phyloP scores from a whole-genome alignment of 2,888 invertebrate genomes.

The Lepidocyrtinus sp. region DNA sequence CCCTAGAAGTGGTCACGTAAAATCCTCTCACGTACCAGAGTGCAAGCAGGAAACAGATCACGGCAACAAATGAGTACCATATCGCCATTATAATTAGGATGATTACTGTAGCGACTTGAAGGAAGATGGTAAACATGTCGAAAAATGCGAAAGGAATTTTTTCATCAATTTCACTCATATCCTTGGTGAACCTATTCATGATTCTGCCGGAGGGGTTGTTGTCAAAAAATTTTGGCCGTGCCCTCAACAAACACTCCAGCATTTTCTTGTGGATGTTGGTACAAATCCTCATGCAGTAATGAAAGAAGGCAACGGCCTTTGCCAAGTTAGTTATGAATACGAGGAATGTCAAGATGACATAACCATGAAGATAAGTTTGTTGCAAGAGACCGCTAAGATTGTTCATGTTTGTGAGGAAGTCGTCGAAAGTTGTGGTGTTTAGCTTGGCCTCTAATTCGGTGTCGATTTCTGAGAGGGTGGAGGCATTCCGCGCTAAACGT shows the following conservation, averaged over 20 bases:
- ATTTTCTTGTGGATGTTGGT: conserved; percentile 53
- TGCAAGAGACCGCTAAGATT: conserved; percentile 27
- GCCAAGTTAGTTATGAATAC: conserved; percentile 34
- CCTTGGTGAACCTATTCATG: conserved; percentile 77
- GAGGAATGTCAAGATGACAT: conserved; percentile 16
- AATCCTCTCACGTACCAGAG: conserved; percentile 84
- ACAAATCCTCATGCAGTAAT: conserved; percentile 52
- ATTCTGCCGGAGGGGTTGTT: conserved; percentile 76
- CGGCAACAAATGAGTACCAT: conserved; percentile 74
- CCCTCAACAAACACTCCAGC: conserved; percentile 48
- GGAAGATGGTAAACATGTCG: conserved; percentile 78
- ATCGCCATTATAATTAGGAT: conserved; percentile 73
- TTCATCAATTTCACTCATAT: conserved; percentile 81
- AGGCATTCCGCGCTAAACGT: not conserved
- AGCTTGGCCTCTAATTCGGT: not conserved
- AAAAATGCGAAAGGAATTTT: conserved; percentile 79
- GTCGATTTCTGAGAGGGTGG: not conserved
- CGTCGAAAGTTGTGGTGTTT: not conserved
- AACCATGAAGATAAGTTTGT: conserved; percentile 6
- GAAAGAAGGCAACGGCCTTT: conserved; percentile 39
- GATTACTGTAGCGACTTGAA: conserved; percentile 74
- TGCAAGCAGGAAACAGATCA: conserved; percentile 79
- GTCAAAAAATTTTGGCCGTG: conserved; percentile 50
- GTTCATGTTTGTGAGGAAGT: conserved; percentile 8
- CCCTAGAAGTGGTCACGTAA: conserved; percentile 85